phyloP scores from a whole-genome alignment of 2,797 vertebrate genomes.

The Lateolabrax maculatus region DNA sequence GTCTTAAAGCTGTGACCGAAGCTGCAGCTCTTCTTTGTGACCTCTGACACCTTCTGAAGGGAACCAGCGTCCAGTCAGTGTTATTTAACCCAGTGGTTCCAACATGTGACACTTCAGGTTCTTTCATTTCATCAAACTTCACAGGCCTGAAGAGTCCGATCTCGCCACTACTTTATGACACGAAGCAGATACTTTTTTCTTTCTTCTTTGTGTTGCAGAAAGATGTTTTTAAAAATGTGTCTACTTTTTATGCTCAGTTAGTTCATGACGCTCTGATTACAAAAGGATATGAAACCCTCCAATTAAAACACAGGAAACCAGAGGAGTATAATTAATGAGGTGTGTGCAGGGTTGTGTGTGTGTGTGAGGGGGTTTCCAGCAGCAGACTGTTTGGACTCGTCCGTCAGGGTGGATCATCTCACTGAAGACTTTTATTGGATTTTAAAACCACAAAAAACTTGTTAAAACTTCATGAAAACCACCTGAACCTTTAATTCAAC shows the following conservation, averaged over 20 bases:
- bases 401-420: slow-evolving; percentile 14
- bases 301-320: slow-evolving; percentile 59
- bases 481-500: slow-evolving; percentile 41
- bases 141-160: too few relatives aligned
- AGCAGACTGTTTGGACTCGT: slow-evolving; percentile 45
- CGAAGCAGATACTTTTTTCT: too few relatives aligned
- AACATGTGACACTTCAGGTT: too few relatives aligned
- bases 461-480: slow-evolving; percentile 43
- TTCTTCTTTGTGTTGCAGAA: too few relatives aligned
- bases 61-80: too few relatives aligned
- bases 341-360: not conserved
- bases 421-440: slow-evolving; percentile 45
- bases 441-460: slow-evolving; percentile 57
- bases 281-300: slow-evolving; percentile 29
- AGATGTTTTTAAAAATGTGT: too few relatives aligned
- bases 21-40: too few relatives aligned
- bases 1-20: too few relatives aligned
- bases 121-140: too few relatives aligned
- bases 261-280: slow-evolving; percentile 18
- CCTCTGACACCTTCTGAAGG: too few relatives aligned
- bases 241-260: slow-evolving; percentile 7
- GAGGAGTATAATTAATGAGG: slow-evolving; percentile 52
- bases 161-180: too few relatives aligned
- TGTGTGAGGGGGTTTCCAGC: slow-evolving; percentile 59
- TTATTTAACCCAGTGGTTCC: too few relatives aligned